These are phyloP conservation scores for Amphiduros pacificus DNA, from an alignment of 2,888 invertebrate species.

Conservation along the genomic window DNA sequence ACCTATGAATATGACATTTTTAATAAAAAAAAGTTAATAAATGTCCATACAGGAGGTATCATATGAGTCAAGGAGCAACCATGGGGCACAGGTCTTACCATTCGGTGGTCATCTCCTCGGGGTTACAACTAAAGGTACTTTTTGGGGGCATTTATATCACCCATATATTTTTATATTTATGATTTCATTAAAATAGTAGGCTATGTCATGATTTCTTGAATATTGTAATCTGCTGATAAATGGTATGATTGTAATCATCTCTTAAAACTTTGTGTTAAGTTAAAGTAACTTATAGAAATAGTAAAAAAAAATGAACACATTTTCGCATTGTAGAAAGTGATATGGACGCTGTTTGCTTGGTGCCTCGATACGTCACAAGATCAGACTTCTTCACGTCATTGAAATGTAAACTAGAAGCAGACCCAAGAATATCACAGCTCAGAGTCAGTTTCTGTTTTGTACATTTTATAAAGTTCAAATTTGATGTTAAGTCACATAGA, in stretches of 20 bases:
- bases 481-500: no score
- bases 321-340: not conserved
- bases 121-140: not conserved
- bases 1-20: no score
- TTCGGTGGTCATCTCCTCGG: conserved; percentile 1
- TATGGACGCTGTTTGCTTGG: not conserved
- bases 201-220: not conserved
- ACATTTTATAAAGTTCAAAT: no score
- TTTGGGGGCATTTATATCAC: not conserved
- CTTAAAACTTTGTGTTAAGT: not conserved
- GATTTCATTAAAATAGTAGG: not conserved
- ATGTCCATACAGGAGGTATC: no score
- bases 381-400: not conserved
- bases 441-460: no score
- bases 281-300: not conserved
- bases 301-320: not conserved
- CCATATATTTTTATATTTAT: not conserved
- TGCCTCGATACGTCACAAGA: not conserved
- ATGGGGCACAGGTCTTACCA: no score
- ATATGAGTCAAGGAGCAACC: no score
- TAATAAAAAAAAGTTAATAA: no score
- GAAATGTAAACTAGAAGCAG: no score
- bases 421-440: no score
- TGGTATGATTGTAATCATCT: not conserved
- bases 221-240: not conserved